Evolutionary conservation across 2,797 vertebrate genomes (phyloP), one percentile per base, ranked within the genome.

Genomic region (Kryptopterus vitreolus): DNA sequence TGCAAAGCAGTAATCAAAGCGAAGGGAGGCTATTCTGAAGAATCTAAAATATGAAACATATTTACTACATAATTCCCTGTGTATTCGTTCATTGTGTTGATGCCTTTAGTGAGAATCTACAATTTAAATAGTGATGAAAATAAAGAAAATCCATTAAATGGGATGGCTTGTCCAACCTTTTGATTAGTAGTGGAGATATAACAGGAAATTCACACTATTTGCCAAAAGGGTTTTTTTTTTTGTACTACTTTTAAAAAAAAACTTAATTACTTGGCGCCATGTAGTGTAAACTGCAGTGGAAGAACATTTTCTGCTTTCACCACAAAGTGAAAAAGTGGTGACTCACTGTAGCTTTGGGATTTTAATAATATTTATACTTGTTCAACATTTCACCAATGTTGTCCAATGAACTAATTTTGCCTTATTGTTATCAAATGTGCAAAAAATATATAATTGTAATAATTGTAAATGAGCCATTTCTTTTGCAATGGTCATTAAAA

Each of bases 401-500:
- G 88, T 88, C 91, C 87, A 86, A 86, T 80, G 87, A 83, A 90
- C 88, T 87, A 89, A 87, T 90, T 86, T 89, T 93, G 91, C 92
- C 93, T 94, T 94, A 94, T 90, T 92, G 86, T 88, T 92, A 90
- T 90, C 89, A 93, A 93, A 93, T 93, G 92, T 93, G 92, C 84
- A 89, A 86, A 55, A 77, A 69, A 61, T n/a, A n/a, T n/a, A n/a
- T n/a, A n/a, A n/a, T n/a, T n/a, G n/a, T n/a, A n/a, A n/a, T 86
- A 71, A 86, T 92, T 92, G 92, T 90, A 89, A 91, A 91, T 87
- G 48, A 85, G 38, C 72, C 55, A 81, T 87, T 81, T 87, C 65
- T 93, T 94, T 95, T 94, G 88, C 93, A 93, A 91, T 91, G 89
- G 91, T 91, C 84, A 94, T 91, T 93, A 93, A 94, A 93, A 92